Percentiles rank a stretch among this genome's conserved stretches.
phyloP scores from a whole-genome alignment of 92 coral and sea anemone species.

The Porites divaricata region DNA sequence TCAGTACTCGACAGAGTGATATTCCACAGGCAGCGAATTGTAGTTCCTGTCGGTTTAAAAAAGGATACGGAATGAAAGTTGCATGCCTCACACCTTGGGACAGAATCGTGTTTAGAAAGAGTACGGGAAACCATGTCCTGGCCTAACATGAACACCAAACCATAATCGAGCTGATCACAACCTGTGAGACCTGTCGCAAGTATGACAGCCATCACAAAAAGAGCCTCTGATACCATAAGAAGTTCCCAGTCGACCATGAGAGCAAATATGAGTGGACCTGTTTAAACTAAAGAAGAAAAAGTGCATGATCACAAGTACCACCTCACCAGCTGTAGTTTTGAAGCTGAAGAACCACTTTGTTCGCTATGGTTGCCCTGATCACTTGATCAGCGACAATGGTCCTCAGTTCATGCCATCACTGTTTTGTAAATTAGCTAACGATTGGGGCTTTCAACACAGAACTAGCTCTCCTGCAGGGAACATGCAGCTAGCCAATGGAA shows the following conservation, averaged over 20 bases:
- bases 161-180: slow-evolving; percentile 25
- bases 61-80: slow-evolving; percentile 30
- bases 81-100: slow-evolving; percentile 45
- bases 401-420: slow-evolving; percentile 46
- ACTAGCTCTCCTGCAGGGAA: slow-evolving; percentile 52
- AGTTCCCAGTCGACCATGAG: slow-evolving; percentile 51
- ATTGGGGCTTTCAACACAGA: slow-evolving; percentile 51
- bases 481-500: slow-evolving; percentile 60
- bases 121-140: slow-evolving; percentile 52
- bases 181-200: slow-evolving; percentile 45
- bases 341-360: slow-evolving; percentile 54
- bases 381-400: slow-evolving; percentile 49
- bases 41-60: slow-evolving; percentile 31
- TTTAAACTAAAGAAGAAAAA: slow-evolving; percentile 24
- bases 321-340: slow-evolving; percentile 24
- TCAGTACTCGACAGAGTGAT: slow-evolving; percentile 46
- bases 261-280: slow-evolving; percentile 43
- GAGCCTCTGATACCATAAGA: slow-evolving; percentile 49
- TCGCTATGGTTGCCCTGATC: slow-evolving; percentile 42
- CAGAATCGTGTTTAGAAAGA: slow-evolving; percentile 48
- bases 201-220: slow-evolving; percentile 39
- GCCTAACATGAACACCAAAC: slow-evolving; percentile 57
- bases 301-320: slow-evolving; percentile 28
- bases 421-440: slow-evolving; percentile 32
- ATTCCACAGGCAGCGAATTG: slow-evolving; percentile 43